These are phyloP conservation scores for Dasypogon diadema DNA, from an alignment of 2,888 invertebrate genomes.

Conservation along the genomic window DNA sequence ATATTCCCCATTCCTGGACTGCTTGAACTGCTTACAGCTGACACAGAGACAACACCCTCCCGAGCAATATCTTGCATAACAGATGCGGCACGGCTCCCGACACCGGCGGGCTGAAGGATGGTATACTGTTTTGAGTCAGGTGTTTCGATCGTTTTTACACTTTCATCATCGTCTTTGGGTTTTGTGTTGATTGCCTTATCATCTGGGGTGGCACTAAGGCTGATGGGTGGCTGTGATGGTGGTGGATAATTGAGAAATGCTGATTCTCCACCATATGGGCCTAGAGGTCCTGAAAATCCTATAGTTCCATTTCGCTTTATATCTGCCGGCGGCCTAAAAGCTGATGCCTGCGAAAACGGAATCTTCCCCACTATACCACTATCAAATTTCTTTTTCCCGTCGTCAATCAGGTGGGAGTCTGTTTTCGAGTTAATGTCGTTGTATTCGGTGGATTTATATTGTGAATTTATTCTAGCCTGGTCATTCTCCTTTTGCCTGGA, in stretches of 20 bases:
- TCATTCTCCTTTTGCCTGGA: conserved; percentile 68
- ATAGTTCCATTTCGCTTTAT: conserved; percentile 72
- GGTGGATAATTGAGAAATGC: conserved; percentile 80
- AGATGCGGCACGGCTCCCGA: conserved; percentile 83
- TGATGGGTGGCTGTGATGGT: conserved; percentile 54
- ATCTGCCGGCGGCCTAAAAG: conserved; percentile 82
- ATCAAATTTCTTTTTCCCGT: conserved; percentile 56
- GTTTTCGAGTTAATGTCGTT: conserved; percentile 56
- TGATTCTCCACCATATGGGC: conserved; percentile 76
- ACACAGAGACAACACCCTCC: conserved; percentile 75
- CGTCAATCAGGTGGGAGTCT: conserved; percentile 55
- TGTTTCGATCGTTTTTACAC: conserved; percentile 62
- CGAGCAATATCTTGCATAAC: conserved; percentile 83
- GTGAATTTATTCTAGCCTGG: conserved; percentile 66
- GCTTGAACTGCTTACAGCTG: conserved; percentile 67
- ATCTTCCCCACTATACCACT: conserved; percentile 64
- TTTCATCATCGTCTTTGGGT: conserved; percentile 58
- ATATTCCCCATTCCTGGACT: conserved; percentile 70
- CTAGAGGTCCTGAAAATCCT: conserved; percentile 70
- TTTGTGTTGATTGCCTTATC: conserved; percentile 57
- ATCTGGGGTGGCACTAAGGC: conserved; percentile 58
- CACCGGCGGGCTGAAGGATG: conserved; percentile 85
- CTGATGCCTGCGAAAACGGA: conserved; percentile 82
- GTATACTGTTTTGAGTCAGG: conserved; percentile 84
- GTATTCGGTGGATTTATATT: conserved; percentile 57